A percentile compares a stretch with the other conserved stretches of the same genome.
phyloP scores from a whole-genome alignment of 2,113 vertebrate genomes.

The Anolis carolinensis region DNA sequence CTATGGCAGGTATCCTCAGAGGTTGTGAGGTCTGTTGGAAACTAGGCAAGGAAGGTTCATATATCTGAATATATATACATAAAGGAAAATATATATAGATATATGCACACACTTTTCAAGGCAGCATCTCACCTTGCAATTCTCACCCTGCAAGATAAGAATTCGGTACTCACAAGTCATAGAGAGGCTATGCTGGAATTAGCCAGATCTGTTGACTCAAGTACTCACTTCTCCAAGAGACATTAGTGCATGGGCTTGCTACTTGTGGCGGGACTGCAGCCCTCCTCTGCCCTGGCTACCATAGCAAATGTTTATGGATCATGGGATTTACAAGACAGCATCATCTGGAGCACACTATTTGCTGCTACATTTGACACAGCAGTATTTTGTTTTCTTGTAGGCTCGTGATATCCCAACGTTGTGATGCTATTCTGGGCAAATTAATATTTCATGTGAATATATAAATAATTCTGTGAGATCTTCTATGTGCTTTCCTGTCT shows the following conservation, averaged over 20 bases:
- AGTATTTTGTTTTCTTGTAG: neutral
- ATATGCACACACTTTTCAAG: too few relatives aligned
- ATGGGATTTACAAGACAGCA: neutral
- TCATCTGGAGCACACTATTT: neutral
- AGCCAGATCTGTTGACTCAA: neutral
- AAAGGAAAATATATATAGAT: too few relatives aligned
- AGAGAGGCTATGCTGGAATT: neutral
- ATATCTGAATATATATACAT: too few relatives aligned
- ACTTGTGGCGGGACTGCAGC: neutral
- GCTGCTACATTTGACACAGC: neutral
- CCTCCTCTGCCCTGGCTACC: neutral
- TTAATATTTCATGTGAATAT: slow-evolving; percentile 12
- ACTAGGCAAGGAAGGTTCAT: too few relatives aligned
- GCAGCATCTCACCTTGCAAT: too few relatives aligned
- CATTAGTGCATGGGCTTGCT: neutral
- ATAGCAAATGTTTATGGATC: neutral
- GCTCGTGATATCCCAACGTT: neutral
- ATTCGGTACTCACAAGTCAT: too few relatives aligned
- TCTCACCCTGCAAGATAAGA: too few relatives aligned
- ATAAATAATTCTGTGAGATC: slow-evolving; percentile 27
- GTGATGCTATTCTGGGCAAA: neutral
- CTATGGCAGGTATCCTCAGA: too few relatives aligned
- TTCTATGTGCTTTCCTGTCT: neutral
- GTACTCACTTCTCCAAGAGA: neutral
- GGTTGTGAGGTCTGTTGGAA: too few relatives aligned